Conservation (phyloP, 2,113 vertebrate species). For the Eulemur macaco region DNA sequence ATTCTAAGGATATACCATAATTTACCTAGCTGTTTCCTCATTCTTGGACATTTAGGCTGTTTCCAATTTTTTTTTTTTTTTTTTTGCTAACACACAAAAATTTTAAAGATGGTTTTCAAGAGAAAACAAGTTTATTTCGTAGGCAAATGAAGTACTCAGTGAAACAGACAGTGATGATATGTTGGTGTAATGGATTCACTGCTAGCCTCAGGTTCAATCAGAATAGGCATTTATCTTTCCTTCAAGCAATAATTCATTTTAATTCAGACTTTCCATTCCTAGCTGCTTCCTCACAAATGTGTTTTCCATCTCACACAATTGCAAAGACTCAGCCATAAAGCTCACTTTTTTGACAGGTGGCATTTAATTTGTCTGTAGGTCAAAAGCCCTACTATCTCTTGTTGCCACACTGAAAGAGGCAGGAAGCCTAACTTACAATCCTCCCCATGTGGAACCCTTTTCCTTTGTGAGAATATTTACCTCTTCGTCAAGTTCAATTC, state of each 20-base stretch:
- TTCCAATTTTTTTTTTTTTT: not conserved
- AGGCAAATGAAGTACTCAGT: conserved; percentile 58
- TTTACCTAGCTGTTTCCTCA: conserved; percentile 56
- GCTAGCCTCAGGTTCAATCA: conserved; percentile 38
- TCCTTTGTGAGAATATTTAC: not conserved
- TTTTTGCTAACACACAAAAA: conserved; percentile 41
- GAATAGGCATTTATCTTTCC: conserved; percentile 64
- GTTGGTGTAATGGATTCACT: conserved; percentile 8
- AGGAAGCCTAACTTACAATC: not conserved
- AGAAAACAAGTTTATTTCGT: conserved; percentile 59
- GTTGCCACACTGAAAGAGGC: conserved; percentile 16
- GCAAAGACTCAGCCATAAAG: conserved; percentile 43
- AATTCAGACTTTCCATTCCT: conserved; percentile 60
- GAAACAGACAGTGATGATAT: conserved; percentile 55
- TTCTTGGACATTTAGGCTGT: conserved; percentile 44
- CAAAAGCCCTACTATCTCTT: conserved; percentile 62
- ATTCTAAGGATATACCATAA: conserved; percentile 53
- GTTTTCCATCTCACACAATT: conserved; percentile 60
- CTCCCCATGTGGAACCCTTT: not conserved
- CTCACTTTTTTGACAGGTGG: conserved; percentile 67
- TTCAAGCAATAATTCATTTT: conserved; percentile 67
- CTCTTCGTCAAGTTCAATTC: conserved; percentile 23
- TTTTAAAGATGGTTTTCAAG: conserved; percentile 59
- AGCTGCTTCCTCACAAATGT: conserved; percentile 55
- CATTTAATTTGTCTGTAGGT: conserved; percentile 72